Evolutionary conservation across 2,797 vertebrate genomes (phyloP), one percentile per base, ranked within the genome.

Genomic region (Mallotus villosus): DNA sequence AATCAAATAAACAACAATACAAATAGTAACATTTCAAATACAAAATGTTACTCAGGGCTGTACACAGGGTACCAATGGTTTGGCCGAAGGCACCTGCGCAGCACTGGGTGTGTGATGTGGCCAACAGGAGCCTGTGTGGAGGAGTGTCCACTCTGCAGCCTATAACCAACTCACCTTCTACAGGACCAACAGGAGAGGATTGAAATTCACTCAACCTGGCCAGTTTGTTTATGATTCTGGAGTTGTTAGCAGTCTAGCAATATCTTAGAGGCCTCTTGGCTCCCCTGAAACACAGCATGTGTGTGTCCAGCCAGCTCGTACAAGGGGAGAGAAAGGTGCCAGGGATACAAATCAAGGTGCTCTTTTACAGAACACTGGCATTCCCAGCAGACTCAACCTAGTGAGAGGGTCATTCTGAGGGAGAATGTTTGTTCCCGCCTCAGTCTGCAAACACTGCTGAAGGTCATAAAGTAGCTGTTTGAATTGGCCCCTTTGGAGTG

Each of bases 361-460:
- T 81, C 84, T 85, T 60, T 88, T 84, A 65, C 74, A 81, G 80
- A 78, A 63, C 21, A 21, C 51, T 37, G 60, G 73, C 61, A 49
- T 71, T 73, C 65, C 53, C 12, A 12, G 80, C 68, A 63, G 22
- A 1, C 72, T 85, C 85, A 79, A 86, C 88, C 88, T 89, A 85
- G 78, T 72, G 74, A 82, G 81, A 79, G 78, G 85, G 72, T 79
- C 78, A 63, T 88, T 88, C 81, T 74, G 80, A 79, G 41, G 74
- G 65, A 69, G 74, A 79, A 77, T 90, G 85, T 93, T 92, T 93
- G 92, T 85, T 80, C 90, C 91, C 91, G 90, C 90, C 89, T 82
- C 68, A 69, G 81, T 82, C 75, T 75, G 91, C 87, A 89, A 91
- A 91, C 85, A 85, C 74, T 63, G 79, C 81, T n/a, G 53, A 74